Evolutionary conservation across 2,113 vertebrate species (phyloP).

Genomic region (Xenus cinereus): DNA sequence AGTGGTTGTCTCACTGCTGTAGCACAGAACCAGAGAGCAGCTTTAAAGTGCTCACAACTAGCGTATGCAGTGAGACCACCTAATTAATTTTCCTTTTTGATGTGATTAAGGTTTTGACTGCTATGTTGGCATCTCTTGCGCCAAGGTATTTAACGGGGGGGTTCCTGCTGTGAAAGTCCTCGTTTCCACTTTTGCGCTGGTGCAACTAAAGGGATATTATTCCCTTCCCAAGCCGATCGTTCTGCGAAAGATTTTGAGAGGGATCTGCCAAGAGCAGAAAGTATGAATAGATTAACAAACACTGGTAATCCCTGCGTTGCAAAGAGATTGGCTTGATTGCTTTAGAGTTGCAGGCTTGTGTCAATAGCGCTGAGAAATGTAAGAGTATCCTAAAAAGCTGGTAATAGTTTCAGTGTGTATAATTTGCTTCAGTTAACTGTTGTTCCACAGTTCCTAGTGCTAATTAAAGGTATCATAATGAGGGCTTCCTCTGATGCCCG

Average conservation of each 20-base stretch:
- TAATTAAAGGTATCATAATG: neutral
- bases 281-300: neutral
- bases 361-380: neutral
- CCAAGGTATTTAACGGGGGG: neutral
- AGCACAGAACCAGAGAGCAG: neutral
- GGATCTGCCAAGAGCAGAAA: neutral
- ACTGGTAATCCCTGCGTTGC: neutral
- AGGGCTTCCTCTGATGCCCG: neutral
- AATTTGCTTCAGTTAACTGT: neutral
- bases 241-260: neutral
- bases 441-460: neutral
- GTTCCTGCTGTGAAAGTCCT: slow-evolving; percentile 8
- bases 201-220: neutral
- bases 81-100: slow-evolving; percentile 58
- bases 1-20: neutral
- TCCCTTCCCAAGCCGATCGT: neutral
- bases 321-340: neutral
- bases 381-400: neutral
- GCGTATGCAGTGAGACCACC: neutral
- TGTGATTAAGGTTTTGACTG: slow-evolving; percentile 62
- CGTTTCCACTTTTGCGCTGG: neutral
- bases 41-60: slow-evolving; percentile 32
- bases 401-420: neutral
- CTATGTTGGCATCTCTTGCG: neutral
- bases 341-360: neutral